These are phyloP conservation scores for Ectropis crepuscularia DNA, from an alignment of 2,888 invertebrate genomes.

Conservation along the genomic window DNA sequence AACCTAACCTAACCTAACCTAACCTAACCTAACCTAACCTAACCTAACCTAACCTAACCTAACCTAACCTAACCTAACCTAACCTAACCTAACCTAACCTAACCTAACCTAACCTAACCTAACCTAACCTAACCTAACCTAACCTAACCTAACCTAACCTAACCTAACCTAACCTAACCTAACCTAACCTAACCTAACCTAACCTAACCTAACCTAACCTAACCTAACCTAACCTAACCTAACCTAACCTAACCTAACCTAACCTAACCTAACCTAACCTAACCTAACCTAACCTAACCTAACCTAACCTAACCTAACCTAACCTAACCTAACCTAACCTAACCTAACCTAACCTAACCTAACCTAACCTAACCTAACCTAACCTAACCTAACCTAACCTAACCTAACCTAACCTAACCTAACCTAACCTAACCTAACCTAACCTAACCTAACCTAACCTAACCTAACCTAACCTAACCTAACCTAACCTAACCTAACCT, in stretches of 20 bases:
- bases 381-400: constrained; percentile 1
- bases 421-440: constrained; percentile 1
- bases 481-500: constrained; percentile 1
- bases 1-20: constrained; percentile 1
- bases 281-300: constrained; percentile 1
- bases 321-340: constrained; percentile 1
- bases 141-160: constrained; percentile 1
- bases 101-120: constrained; percentile 1
- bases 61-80: constrained; percentile 1
- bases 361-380: constrained; percentile 1
- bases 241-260: constrained; percentile 1
- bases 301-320: constrained; percentile 1
- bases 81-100: constrained; percentile 1
- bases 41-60: constrained; percentile 1
- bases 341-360: constrained; percentile 1
- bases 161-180: constrained; percentile 1
- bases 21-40: constrained; percentile 1
- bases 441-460: constrained; percentile 1
- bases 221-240: constrained; percentile 1
- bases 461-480: constrained; percentile 1
- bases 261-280: constrained; percentile 1
- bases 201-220: constrained; percentile 1
- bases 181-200: constrained; percentile 1
- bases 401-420: constrained; percentile 1
- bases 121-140: constrained; percentile 1